phyloP scores from a whole-genome alignment of 2,888 invertebrate species.

The Gerris lacustris region DNA sequence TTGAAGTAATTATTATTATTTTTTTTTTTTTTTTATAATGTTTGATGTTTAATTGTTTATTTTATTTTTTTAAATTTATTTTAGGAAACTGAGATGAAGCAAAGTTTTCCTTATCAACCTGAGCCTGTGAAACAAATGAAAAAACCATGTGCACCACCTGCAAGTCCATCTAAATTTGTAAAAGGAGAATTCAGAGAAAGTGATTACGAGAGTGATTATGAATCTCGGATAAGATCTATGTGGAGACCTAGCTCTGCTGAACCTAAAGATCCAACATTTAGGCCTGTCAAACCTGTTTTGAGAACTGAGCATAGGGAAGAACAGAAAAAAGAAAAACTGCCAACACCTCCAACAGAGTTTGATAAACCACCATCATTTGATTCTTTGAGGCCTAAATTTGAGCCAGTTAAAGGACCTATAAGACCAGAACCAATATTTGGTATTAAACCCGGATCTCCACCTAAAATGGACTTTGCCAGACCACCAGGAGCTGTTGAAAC shows the following conservation, averaged over 20 bases:
- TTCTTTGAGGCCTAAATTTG: constrained; percentile 45
- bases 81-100: too few relatives aligned
- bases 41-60: too few relatives aligned
- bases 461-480: constrained; percentile 46
- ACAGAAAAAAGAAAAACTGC: constrained; percentile 37
- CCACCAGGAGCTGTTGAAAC: constrained; percentile 50
- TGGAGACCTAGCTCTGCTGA: constrained; percentile 39
- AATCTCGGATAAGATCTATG: constrained; percentile 48
- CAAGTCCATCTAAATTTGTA: constrained; percentile 53
- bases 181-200: constrained; percentile 54
- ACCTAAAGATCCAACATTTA: constrained; percentile 44
- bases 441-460: constrained; percentile 46
- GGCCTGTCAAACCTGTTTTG: constrained; percentile 46
- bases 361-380: constrained; percentile 40
- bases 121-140: background rate
- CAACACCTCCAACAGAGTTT: constrained; percentile 48
- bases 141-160: constrained; percentile 35
- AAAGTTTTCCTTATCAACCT: background rate
- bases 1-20: too few relatives aligned
- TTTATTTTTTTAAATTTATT: too few relatives aligned
- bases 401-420: constrained; percentile 43
- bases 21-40: too few relatives aligned
- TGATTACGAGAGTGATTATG: constrained; percentile 61
- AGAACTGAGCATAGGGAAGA: constrained; percentile 32
- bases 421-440: constrained; percentile 33